These are phyloP conservation scores for Hydractinia symbiolongicarpus DNA, from an alignment of 30 jellyfish, hydroid and myxozoan species.

Conservation along the genomic window DNA sequence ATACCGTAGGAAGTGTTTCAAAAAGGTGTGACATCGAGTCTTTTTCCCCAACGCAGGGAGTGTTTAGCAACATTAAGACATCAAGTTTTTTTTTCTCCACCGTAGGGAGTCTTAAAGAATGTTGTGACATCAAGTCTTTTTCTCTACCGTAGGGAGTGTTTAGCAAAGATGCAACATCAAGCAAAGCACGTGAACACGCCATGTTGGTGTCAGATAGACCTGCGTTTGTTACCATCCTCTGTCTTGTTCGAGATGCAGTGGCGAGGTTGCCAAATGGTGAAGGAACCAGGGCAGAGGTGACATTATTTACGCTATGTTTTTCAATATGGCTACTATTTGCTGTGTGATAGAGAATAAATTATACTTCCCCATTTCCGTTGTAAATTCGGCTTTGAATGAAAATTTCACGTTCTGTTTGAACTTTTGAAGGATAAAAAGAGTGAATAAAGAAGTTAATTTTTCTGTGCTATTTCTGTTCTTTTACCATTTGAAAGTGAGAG, in stretches of 20 bases:
- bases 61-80: too few relatives aligned
- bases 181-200: slow-evolving; percentile 98
- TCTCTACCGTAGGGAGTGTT: slow-evolving; percentile 66
- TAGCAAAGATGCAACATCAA: slow-evolving; percentile 57
- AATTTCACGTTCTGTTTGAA: too few relatives aligned
- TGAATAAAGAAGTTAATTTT: too few relatives aligned
- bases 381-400: not conserved
- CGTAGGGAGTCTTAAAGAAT: not conserved
- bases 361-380: not conserved
- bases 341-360: not conserved
- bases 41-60: too few relatives aligned
- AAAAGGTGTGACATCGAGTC: too few relatives aligned
- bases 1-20: too few relatives aligned
- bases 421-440: too few relatives aligned
- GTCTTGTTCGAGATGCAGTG: slow-evolving; percentile 97
- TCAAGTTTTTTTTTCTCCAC: too few relatives aligned
- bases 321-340: too few relatives aligned
- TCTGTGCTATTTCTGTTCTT: too few relatives aligned
- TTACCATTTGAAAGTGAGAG: too few relatives aligned
- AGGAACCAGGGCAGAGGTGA: slow-evolving; percentile 97
- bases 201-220: slow-evolving; percentile 89
- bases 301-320: not conserved
- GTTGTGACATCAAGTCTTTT: not conserved
- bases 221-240: slow-evolving; percentile 90
- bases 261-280: slow-evolving; percentile 98